Base-by-base conservation (phyloP, 1,140 invertebrate species). In the Lucilia sericata region DNA sequence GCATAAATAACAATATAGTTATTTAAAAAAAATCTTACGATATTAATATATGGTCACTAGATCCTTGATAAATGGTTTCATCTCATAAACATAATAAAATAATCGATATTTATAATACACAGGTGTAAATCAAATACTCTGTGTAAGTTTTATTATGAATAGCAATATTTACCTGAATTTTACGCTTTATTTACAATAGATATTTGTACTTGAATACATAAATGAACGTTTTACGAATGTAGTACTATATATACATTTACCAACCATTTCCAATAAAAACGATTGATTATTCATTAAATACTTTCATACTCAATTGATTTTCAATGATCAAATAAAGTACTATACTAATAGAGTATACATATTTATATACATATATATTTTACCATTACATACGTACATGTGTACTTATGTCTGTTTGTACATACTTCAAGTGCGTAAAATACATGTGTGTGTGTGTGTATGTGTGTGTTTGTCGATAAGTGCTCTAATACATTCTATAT, bases 241-340 rank as follows among this genome's bases (percentile, higher is more conserved):
- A 60, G 0, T 60, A 17, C 2, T n/a, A n/a, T 14, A 3, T 17
- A 17, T 17, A 60, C 5, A 17, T 12, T 60, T n/a, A n/a, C 17
- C 25, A 8, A 21, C n/a, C 19, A 70, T 2, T 70, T 10, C 19
- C 17, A 70, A 70, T 70, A 36, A 47, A 47, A 78, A 17, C 75
- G 36, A 47, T 78, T 78, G 75, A 47, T 78, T 78, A 78, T 47
- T 78, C 75, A 78, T 78, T 78, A 78, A 78, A 42, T 78, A 47
- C 42, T 78, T 78, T 78, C 42, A 78, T 78, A 47, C 36, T 47
- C 75, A 78, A 78, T 78, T 78, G 75, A 78, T 78, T 78, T 78
- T 78, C 42, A 78, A 78, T 78, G 42, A 78, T 78, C 19, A 70
- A 60, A 60, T 60, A 60, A 42, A 42, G 42, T 60, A 60, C 55